Conservation (phyloP, 1,140 invertebrate species). For the Drosophila oshimai region DNA sequence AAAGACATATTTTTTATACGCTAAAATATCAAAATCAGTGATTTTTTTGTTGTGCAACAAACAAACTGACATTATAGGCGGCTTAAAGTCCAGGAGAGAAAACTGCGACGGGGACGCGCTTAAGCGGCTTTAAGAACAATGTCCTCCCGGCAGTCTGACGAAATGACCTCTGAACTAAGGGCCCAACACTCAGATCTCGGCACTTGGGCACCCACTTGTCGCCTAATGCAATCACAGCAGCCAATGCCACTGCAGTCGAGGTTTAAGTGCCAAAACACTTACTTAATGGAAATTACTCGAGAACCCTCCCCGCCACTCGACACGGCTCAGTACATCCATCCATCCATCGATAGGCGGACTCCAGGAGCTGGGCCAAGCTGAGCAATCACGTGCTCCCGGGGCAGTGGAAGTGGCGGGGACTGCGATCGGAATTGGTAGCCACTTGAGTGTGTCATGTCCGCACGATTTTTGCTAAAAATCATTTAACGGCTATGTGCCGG, state of each 20-base stretch:
- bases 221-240: conserved; percentile 61
- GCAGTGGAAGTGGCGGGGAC: not conserved
- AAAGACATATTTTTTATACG: not conserved
- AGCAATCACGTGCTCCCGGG: conserved; percentile 60
- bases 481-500: conserved; percentile 70
- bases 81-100: conserved; percentile 31
- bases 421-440: conserved; percentile 21
- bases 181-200: not conserved
- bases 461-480: conserved; percentile 80
- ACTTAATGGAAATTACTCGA: conserved; percentile 78
- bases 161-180: conserved; percentile 19
- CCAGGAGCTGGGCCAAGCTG: conserved; percentile 35
- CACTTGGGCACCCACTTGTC: conserved; percentile 35
- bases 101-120: conserved; percentile 29
- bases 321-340: conserved; percentile 39
- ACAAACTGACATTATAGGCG: not conserved
- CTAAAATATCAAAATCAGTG: no score
- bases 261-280: conserved; percentile 73
- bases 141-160: not conserved
- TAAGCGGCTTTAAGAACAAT: conserved; percentile 49
- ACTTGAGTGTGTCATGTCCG: conserved; percentile 79
- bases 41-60: not conserved
- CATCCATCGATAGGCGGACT: conserved; percentile 36
- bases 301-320: conserved; percentile 39
- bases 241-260: conserved; percentile 60